Evolutionary conservation across 37 sponge, comb jelly and placozoan genomes (phyloP), one percentile per base, ranked within the genome.

Genomic region (Spongilla lacustris): DNA sequence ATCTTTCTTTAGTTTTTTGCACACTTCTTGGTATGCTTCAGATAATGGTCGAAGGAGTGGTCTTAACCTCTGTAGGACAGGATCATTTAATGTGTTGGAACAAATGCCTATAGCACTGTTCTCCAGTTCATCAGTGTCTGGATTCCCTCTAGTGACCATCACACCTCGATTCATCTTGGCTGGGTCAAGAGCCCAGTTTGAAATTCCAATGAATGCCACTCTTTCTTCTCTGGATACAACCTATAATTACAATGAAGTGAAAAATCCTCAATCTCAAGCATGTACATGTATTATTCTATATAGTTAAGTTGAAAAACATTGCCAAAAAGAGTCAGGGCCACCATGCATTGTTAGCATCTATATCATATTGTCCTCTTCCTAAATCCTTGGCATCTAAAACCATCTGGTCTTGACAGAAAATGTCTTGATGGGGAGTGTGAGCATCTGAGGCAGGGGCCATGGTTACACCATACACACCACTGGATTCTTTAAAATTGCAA

Each of bases 151-250:
- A 11, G 85, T 88, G 1, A 96, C 86, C 92, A 93, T 93, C 24
- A 96, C 85, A 8, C 98, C 98, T 71, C 98, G 81, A 80, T 97
- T 97, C 98, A 97, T 97, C 70, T 97, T 97, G 12, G 98, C 98
- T 26, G 98, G 95, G 71, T 97, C 98, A 8, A 97, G 83, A 38
- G 98, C 93, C 98, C 98, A 97, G 83, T 97, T 97, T 28, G 98
- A 97, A 8, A 97, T 93, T 23, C 97, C 97, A 81, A 95, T 92
- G 69, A 95, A 95, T 1, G 93, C 93, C 0, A 95, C 96, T 77
- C 93, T 74, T 25, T 93, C 73, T 33, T 89, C 79, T 25, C 76
- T 33, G 8, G 71, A 69, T 10, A 87, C 0, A 80, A 84, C 38
- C 92, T 92, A 46, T 0, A 83, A 2, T 17, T 67, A 33, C 9